Conservation (phyloP, 2,888 invertebrate genomes). For the Mesorhabditis spiculigera region DNA sequence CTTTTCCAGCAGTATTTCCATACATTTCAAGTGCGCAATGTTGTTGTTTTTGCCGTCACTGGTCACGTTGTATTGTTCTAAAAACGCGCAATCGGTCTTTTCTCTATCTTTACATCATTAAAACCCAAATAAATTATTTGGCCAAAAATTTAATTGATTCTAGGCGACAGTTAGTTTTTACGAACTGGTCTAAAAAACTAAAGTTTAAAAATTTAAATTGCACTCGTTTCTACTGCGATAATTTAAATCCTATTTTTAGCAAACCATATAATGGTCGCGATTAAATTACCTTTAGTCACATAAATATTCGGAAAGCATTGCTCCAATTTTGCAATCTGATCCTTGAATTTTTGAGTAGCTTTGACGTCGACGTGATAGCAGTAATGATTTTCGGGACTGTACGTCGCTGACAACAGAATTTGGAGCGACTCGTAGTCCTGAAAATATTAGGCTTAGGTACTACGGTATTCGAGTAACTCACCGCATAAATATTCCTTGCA, state of each 20-base stretch:
- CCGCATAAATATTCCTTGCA: constrained; percentile 6
- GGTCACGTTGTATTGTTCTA: not conserved
- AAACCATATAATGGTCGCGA: too few relatives aligned
- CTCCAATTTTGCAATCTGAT: not conserved
- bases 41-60: not conserved
- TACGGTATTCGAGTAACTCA: not conserved
- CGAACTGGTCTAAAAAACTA: too few relatives aligned
- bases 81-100: not conserved
- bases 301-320: not conserved
- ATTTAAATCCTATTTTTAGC: too few relatives aligned
- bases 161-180: too few relatives aligned
- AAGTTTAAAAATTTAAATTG: too few relatives aligned
- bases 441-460: not conserved
- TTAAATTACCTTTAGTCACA: not conserved
- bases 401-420: not conserved
- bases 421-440: not conserved
- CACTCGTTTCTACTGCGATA: too few relatives aligned
- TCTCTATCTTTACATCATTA: too few relatives aligned
- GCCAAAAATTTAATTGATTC: too few relatives aligned
- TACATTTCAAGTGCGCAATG: not conserved
- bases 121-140: too few relatives aligned
- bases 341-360: not conserved
- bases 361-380: not conserved
- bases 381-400: not conserved
- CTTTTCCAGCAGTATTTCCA: not conserved